Evolutionary conservation across 53 echinoderm and acorn worm species (phyloP), one percentile per base, ranked within the genome.

Genomic region (Glandiceps talaboti): DNA sequence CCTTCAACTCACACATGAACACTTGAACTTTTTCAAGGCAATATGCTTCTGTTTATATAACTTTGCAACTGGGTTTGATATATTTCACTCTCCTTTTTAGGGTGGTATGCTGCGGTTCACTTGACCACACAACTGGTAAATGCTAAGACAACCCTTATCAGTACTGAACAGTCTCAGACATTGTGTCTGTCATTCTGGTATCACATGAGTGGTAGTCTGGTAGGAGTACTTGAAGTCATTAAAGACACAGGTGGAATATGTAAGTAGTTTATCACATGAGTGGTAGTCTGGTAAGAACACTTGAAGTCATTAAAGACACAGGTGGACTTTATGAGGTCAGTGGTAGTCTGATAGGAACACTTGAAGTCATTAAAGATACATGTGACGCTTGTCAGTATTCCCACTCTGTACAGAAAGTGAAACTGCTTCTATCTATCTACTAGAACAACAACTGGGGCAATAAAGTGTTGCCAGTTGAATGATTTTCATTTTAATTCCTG

Each of bases 181-280:
- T 6, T 45, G 28, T 92, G 92, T 28, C 85, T 92, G 74, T 82
- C 81, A 14, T 92, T 92, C 86, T 89, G 89, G 92, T 92, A 92
- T 31, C 87, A 92, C 83, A 87, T 90, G 87, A 82, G 87, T 30
- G 90, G 89, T 12, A 79, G 84, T 29, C 82, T 80, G 33, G 45
- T 90, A 1, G 90, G 81, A 1, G 75, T 72, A 6, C 33, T 92
- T 29, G 87, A 87, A 74, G 92, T 92, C 27, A 88, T 83, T 82
- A 27, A 89, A 14, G n/a, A n/a, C n/a, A n/a, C n/a, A n/a, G n/a
- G n/a, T n/a, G n/a, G n/a, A n/a, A n/a, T n/a, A n/a, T n/a, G n/a
- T n/a, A n/a, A n/a, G n/a, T n/a, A n/a, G n/a, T n/a, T n/a, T 92
- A 92, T 31, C 87, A 92, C 83, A 87, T 90, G 87, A 82, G 87